Evolutionary conservation across 2,888 invertebrate genomes (phyloP).

Genomic region (Neria commutata): DNA sequence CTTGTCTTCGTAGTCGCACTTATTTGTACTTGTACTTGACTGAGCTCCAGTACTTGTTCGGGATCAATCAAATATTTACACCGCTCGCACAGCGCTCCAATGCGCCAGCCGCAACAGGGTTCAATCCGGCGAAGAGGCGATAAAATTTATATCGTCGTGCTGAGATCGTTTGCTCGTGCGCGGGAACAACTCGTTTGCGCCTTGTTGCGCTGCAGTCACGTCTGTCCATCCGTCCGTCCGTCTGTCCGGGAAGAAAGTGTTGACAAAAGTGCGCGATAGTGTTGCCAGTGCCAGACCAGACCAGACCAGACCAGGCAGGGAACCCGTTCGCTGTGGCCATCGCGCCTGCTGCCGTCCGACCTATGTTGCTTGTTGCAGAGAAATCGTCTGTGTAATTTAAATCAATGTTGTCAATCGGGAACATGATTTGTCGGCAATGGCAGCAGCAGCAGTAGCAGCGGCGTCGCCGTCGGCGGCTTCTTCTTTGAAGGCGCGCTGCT

Average conservation of each 20-base stretch:
- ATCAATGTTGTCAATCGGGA: conserved; percentile 59
- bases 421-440: conserved; percentile 55
- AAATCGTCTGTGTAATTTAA: conserved; percentile 55
- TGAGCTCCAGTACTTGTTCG: conserved; percentile 17
- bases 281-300: conserved; percentile 34
- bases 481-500: conserved; percentile 41
- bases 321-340: conserved; percentile 16
- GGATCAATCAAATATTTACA: conserved; percentile 42
- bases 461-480: too few relatives aligned
- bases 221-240: conserved; percentile 8
- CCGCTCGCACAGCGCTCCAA: conserved; percentile 5
- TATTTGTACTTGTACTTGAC: neutral
- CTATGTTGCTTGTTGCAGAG: conserved; percentile 35
- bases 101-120: neutral
- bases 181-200: conserved; percentile 43
- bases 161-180: conserved; percentile 46
- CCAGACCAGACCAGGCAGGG: conserved; percentile 27
- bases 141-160: conserved; percentile 49
- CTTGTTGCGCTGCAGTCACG: conserved; percentile 26
- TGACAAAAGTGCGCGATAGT: conserved; percentile 54
- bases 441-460: too few relatives aligned
- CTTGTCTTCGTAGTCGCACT: neutral
- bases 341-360: conserved; percentile 20
- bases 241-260: conserved; percentile 40
- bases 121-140: conserved; percentile 23